phyloP scores from a whole-genome alignment of 2,888 invertebrate genomes.

The Brachynemurus nebulosus region DNA sequence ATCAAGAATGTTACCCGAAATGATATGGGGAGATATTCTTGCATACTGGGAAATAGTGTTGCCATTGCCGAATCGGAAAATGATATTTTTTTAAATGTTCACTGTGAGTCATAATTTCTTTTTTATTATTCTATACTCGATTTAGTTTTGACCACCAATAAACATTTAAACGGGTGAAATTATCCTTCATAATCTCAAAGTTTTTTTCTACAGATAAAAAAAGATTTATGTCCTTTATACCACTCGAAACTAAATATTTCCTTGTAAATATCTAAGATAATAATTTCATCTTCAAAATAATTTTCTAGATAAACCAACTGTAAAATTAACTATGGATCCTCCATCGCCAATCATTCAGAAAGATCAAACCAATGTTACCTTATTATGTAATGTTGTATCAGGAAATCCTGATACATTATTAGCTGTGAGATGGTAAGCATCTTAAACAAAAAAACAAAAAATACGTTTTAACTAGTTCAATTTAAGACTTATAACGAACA shows the following conservation, averaged over 20 bases:
- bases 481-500: too few species aligned
- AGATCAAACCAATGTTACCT: conserved; percentile 64
- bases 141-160: too few species aligned
- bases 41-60: conserved; percentile 64
- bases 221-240: background rate
- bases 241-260: background rate
- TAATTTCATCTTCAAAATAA: conserved; percentile 11
- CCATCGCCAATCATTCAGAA: conserved; percentile 63
- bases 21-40: conserved; percentile 78
- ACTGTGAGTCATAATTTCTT: conserved; percentile 48
- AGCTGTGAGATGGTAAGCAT: conserved; percentile 38
- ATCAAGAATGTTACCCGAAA: conserved; percentile 60
- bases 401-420: conserved; percentile 64
- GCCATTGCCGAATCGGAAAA: conserved; percentile 63
- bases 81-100: conserved; percentile 60
- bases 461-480: background rate
- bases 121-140: too few species aligned
- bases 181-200: too few species aligned
- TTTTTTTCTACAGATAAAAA: too few species aligned
- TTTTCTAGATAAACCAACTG: conserved; percentile 60
- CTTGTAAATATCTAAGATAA: background rate
- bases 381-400: conserved; percentile 62
- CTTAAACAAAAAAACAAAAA: too few species aligned
- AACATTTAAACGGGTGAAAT: too few species aligned
- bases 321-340: conserved; percentile 62